Evolutionary conservation across 2,797 vertebrate species (phyloP).

Genomic region (Gadopsis marmoratus): DNA sequence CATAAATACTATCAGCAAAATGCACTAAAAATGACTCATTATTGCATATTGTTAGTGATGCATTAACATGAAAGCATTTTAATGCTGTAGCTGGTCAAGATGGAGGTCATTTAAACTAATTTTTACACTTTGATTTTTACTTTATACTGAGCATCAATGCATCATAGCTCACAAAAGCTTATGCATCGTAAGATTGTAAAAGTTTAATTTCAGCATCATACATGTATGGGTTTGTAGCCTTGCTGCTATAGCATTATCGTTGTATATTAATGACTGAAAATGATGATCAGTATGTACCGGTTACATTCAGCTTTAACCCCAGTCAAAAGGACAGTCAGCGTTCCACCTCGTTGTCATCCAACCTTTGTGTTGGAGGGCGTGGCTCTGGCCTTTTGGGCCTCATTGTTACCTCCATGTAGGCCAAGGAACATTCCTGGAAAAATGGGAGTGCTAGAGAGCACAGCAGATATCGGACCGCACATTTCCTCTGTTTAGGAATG

Average conservation of each 20-base stretch:
- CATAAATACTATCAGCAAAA: too few species aligned
- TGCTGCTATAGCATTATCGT: background rate
- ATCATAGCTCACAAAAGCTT: background rate
- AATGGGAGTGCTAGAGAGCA: slow-evolving; percentile 50
- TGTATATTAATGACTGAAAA: background rate
- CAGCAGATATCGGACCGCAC: slow-evolving; percentile 40
- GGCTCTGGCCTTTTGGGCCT: slow-evolving; percentile 39
- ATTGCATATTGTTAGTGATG: too few species aligned
- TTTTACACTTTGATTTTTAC: background rate
- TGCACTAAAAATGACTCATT: too few species aligned
- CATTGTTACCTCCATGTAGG: slow-evolving; percentile 37
- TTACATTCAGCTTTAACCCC: background rate
- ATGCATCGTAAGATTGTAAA: background rate
- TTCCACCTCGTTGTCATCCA: slow-evolving; percentile 30
- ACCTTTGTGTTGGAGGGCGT: slow-evolving; percentile 53
- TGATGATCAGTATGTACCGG: background rate
- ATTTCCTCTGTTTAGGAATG: slow-evolving; percentile 36
- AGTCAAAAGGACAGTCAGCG: slow-evolving; percentile 12
- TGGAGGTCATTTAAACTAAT: background rate
- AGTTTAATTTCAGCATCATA: background rate
- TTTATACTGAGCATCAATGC: too few species aligned
- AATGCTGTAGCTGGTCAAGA: background rate
- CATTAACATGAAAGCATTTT: too few species aligned
- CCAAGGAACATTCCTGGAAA: slow-evolving; percentile 57
- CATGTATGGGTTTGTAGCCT: background rate